Evolutionary conservation across 2,113 vertebrate genomes (phyloP).

Genomic region (Callorhinus ursinus): DNA sequence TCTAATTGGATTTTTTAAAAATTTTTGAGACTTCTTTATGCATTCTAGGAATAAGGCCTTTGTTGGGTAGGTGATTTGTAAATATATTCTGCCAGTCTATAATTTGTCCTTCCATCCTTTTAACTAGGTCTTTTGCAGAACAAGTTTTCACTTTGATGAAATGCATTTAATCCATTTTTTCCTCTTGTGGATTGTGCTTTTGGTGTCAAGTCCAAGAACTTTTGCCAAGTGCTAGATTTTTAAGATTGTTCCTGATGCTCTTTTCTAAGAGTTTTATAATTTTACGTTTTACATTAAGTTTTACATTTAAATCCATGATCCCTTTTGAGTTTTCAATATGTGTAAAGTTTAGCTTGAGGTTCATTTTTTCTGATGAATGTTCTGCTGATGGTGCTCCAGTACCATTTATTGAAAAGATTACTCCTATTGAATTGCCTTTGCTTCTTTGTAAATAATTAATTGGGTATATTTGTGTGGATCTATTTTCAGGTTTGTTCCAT

Average conservation of each 20-base stretch:
- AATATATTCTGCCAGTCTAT: neutral
- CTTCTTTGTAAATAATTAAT: neutral
- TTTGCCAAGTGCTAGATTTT: neutral
- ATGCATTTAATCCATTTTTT: neutral
- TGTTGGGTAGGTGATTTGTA: neutral
- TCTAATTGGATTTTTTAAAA: neutral
- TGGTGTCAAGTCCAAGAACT: neutral
- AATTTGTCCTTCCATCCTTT: neutral
- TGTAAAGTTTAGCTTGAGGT: neutral
- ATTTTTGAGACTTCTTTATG: neutral
- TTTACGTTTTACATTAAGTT: neutral
- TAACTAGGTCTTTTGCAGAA: neutral
- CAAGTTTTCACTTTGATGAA: neutral
- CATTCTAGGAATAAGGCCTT: neutral
- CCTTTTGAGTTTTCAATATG: neutral
- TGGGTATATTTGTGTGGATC: neutral
- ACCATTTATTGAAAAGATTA: neutral
- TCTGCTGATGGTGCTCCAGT: neutral
- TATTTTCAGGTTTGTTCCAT: neutral
- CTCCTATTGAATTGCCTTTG: neutral
- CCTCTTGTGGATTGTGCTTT: neutral
- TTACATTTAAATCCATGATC: constrained; percentile 5
- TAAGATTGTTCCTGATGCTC: neutral
- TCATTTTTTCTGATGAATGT: neutral
- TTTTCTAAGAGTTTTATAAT: neutral